These are phyloP conservation scores for Catagonus wagneri DNA, from an alignment of 2,113 vertebrate species.

Conservation along the genomic window DNA sequence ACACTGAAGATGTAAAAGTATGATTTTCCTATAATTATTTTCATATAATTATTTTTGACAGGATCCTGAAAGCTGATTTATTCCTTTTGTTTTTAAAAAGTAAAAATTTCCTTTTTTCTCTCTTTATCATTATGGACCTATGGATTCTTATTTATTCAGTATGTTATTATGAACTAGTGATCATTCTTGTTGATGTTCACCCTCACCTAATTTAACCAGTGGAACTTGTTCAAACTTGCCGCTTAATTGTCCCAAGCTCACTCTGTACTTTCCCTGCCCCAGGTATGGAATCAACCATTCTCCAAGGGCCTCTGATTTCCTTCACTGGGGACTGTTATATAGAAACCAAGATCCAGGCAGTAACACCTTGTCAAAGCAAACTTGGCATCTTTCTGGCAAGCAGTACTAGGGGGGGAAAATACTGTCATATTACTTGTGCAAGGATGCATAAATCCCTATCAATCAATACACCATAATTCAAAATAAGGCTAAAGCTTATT, in stretches of 20 bases:
- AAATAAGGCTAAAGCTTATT: conserved; percentile 1
- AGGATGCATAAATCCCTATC: neutral
- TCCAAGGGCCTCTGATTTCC: neutral
- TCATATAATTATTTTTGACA: neutral
- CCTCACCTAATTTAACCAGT: neutral
- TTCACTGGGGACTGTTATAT: neutral
- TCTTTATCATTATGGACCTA: neutral
- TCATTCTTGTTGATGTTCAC: neutral
- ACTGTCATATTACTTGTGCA: neutral
- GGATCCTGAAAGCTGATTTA: neutral
- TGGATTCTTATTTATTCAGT: neutral
- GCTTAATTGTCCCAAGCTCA: neutral
- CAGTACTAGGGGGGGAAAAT: neutral
- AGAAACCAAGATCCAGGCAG: neutral
- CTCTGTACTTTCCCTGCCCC: neutral
- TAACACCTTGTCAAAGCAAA: neutral
- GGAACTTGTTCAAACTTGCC: neutral
- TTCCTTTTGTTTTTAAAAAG: neutral
- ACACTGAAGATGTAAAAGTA: neutral
- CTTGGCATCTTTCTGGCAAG: neutral
- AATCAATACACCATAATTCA: neutral
- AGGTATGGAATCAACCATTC: neutral
- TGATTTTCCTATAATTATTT: neutral
- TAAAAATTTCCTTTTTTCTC: neutral
- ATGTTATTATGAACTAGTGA: conserved; percentile 11